Evolutionary conservation across 1,140 invertebrate genomes (phyloP).

Genomic region (Aphelinus atriplicis): DNA sequence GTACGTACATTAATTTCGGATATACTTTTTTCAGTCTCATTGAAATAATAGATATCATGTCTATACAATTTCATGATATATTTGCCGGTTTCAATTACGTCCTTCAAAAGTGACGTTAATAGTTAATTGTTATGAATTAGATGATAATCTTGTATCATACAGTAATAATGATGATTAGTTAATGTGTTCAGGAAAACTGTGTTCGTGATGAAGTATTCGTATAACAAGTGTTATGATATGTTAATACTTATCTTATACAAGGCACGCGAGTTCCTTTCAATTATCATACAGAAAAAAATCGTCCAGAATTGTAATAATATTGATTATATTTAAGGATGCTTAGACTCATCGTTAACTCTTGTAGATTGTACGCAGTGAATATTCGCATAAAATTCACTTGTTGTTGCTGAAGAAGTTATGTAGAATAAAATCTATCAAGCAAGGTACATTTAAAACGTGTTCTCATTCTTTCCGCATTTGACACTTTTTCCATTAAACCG

Average conservation of each 20-base stretch:
- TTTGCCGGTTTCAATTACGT: too few species aligned
- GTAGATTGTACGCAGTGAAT: constrained; percentile 13
- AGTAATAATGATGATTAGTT: too few species aligned
- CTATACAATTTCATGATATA: not conserved
- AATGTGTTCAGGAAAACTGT: not conserved
- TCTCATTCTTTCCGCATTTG: constrained; percentile 26
- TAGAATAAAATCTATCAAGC: constrained; percentile 33
- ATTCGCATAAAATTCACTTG: not conserved
- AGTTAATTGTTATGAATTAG: too few species aligned
- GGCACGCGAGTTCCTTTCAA: constrained; percentile 23
- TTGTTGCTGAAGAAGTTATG: not conserved
- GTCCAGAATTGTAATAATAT: constrained; percentile 5
- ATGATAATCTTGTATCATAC: too few species aligned
- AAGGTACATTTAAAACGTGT: constrained; percentile 24
- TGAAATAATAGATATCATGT: not conserved
- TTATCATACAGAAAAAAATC: not conserved
- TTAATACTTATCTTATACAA: constrained; percentile 11
- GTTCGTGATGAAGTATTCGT: constrained; percentile 6
- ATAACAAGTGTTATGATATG: not conserved
- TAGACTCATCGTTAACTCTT: not conserved
- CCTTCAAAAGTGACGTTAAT: too few species aligned
- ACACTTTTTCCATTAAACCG: constrained; percentile 24
- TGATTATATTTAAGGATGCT: not conserved
- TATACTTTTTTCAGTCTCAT: too few species aligned
- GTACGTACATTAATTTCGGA: too few species aligned